A percentile compares a stretch with the other conserved stretches of the same genome.
Evolutionary conservation across 2,797 vertebrate species (phyloP).

Genomic region (Vespertilio murinus): DNA sequence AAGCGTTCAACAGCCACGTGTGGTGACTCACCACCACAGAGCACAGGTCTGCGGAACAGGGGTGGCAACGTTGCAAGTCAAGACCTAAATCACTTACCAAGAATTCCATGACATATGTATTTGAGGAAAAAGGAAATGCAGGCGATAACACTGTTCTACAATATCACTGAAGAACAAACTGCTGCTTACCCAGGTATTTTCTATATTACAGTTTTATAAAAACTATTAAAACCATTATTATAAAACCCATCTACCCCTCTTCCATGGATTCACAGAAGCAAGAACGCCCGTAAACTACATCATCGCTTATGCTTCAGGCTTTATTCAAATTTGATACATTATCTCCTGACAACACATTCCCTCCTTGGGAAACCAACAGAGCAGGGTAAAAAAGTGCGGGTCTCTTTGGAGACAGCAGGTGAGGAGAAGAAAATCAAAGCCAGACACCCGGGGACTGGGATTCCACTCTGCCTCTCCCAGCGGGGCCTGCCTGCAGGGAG

Average conservation of each 20-base stretch:
- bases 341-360: background rate
- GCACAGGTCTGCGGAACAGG: background rate
- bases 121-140: background rate
- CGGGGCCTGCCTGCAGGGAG: background rate
- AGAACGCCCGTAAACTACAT: background rate
- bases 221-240: background rate
- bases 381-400: background rate
- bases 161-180: background rate
- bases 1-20: background rate
- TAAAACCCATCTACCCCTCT: background rate
- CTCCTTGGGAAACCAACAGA: background rate
- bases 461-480: background rate
- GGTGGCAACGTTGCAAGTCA: background rate
- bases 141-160: background rate
- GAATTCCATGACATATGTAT: background rate
- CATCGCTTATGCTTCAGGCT: background rate
- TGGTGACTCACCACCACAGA: background rate
- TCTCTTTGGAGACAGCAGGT: background rate
- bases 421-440: background rate
- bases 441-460: background rate
- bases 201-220: background rate
- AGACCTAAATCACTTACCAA: background rate
- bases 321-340: background rate
- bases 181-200: background rate
- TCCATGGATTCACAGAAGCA: background rate